A percentile compares a stretch with the other conserved stretches of the same genome.
Evolutionary conservation across 1,140 invertebrate species (phyloP).

Genomic region (Drosophila lacteicornis): DNA sequence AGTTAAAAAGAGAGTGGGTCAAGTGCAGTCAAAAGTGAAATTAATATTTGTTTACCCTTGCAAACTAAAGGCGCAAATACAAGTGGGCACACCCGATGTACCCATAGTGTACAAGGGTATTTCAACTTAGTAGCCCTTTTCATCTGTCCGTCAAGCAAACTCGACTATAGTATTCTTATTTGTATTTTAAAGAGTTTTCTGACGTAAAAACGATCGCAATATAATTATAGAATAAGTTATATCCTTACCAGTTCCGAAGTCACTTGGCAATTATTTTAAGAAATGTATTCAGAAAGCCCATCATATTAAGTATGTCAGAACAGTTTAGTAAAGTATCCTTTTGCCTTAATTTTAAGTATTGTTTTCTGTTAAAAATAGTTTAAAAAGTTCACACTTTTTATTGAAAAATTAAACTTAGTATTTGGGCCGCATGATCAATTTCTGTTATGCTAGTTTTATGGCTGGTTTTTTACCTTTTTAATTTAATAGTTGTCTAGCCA

Average conservation of each 20-base stretch:
- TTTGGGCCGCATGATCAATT: slow-evolving; percentile 64
- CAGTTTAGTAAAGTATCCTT: not conserved
- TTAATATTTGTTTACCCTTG: slow-evolving; percentile 68
- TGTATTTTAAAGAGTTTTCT: too few species aligned
- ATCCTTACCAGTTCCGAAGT: too few species aligned
- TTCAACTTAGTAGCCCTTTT: too few species aligned
- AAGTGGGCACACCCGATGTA: slow-evolving; percentile 7
- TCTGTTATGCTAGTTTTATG: slow-evolving; percentile 29
- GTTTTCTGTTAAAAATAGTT: not conserved
- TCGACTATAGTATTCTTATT: too few species aligned
- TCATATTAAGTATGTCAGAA: too few species aligned
- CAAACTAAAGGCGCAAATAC: slow-evolving; percentile 5
- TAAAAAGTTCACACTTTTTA: not conserved
- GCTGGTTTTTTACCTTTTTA: slow-evolving; percentile 4
- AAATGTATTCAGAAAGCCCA: too few species aligned
- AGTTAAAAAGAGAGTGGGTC: slow-evolving; percentile 75
- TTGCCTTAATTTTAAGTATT: not conserved
- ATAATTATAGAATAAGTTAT: too few species aligned
- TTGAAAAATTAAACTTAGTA: slow-evolving; percentile 5
- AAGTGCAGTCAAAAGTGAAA: slow-evolving; percentile 83
- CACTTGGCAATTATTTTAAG: too few species aligned
- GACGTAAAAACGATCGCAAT: too few species aligned
- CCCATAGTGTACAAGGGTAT: too few species aligned
- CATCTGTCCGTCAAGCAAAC: too few species aligned
- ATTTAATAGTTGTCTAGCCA: slow-evolving; percentile 46